Evolutionary conservation across 1,140 invertebrate genomes (phyloP), one percentile per base, ranked within the genome.

Genomic region (Drosophila triauraria): DNA sequence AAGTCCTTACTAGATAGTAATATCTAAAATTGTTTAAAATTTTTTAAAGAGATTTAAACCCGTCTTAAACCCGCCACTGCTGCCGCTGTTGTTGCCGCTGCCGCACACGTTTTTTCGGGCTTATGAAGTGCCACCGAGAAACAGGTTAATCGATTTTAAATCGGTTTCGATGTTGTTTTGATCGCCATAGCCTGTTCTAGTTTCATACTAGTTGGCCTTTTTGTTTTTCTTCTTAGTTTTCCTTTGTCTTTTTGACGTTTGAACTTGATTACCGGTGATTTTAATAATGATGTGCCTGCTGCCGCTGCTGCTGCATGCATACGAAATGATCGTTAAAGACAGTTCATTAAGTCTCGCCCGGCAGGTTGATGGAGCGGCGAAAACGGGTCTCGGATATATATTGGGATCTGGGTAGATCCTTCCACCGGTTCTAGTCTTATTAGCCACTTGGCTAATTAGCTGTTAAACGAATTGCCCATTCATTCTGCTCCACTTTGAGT

Each of bases 121-220:
- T 88, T 88, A 84, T 88, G 80, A 90, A 83, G 71, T 80, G 85
- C 81, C 85, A 82, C 54, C 58, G 76, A 82, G 85, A 90, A 90
- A 90, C 85, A 90, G 84, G 88, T 91, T 91, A 91, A 91, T 91
- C 88, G 88, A 91, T 91, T 91, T 91, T 91, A 91, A 91, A 91
- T 91, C 90, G 88, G 71, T 91, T 85, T 91, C 88, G 82, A 90
- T 90, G 85, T 90, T 91, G 60, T 90, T 91, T 90, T 90, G 85
- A 90, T 90, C 85, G 78, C 78, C 79, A 43, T 63, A 47, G 50
- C 38, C 47, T 79, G 75, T 82, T 85, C 81, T 88, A 84, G 74
- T 90, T 90, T 90, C 74, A 67, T 82, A 76, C 70, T 69, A 60
- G 69, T 60, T 60, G 68, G 51, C 35, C 32, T 46, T 59, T 80